A percentile compares a stretch with the other conserved stretches of the same genome.
Evolutionary conservation across 2,888 invertebrate species (phyloP).

Genomic region (Perizoma affinitatum): DNA sequence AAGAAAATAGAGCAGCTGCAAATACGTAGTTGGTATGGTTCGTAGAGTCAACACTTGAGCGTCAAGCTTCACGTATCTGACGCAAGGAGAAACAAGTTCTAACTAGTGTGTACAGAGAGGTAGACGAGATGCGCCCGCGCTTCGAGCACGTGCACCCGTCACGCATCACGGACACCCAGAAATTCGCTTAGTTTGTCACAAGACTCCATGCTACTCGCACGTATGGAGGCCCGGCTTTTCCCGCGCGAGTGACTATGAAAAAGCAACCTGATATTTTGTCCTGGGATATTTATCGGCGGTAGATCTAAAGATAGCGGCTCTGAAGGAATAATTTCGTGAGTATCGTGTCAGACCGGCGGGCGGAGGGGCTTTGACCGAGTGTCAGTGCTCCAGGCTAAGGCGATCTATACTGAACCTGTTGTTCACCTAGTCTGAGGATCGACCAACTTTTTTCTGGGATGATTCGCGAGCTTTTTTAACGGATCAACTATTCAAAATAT

Average conservation of each 20-base stretch:
- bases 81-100: constrained; percentile 18
- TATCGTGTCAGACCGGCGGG: constrained; percentile 42
- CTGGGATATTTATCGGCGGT: constrained; percentile 49
- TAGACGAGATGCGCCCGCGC: constrained; percentile 63
- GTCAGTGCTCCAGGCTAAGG: constrained; percentile 53
- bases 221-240: constrained; percentile 62
- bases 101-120: constrained; percentile 32
- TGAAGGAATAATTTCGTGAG: constrained; percentile 70
- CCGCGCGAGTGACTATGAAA: constrained; percentile 74
- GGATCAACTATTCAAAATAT: neutral
- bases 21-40: neutral
- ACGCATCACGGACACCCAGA: constrained; percentile 75
- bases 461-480: constrained; percentile 38
- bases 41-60: constrained; percentile 10
- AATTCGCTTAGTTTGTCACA: constrained; percentile 76
- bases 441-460: constrained; percentile 56
- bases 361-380: constrained; percentile 59
- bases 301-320: constrained; percentile 45
- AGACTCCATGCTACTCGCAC: constrained; percentile 69
- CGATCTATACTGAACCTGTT: constrained; percentile 68
- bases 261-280: constrained; percentile 56
- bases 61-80: constrained; percentile 7
- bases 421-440: constrained; percentile 63
- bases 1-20: neutral
- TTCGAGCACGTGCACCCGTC: constrained; percentile 78